Conservation (phyloP, 2,888 invertebrate genomes). For the Leucophenga montana region DNA sequence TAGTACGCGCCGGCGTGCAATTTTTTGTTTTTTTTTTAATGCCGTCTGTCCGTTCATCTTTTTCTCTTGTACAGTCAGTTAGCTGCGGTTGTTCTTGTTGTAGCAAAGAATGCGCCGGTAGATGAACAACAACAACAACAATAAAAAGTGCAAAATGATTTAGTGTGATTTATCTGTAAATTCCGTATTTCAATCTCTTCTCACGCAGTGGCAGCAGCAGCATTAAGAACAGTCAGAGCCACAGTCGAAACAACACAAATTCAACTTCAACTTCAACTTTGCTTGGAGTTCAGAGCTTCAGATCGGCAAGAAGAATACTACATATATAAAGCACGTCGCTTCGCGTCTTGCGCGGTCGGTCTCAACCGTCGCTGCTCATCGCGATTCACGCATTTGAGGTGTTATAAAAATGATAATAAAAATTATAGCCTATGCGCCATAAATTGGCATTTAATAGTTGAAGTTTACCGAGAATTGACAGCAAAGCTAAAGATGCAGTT, state of each 20-base stretch:
- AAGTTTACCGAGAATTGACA: slow-evolving; percentile 65
- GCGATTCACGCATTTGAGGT: slow-evolving; percentile 43
- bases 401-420: slow-evolving; percentile 65
- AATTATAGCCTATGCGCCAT: slow-evolving; percentile 65
- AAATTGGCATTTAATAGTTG: slow-evolving; percentile 66
- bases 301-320: not conserved
- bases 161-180: slow-evolving; percentile 70
- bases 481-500: slow-evolving; percentile 24
- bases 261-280: not conserved
- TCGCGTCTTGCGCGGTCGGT: too few species aligned
- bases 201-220: slow-evolving; percentile 56
- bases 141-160: slow-evolving; percentile 60
- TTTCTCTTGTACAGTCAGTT: slow-evolving; percentile 1
- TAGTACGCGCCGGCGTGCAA: slow-evolving; percentile 68
- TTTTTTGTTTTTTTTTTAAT: slow-evolving; percentile 37
- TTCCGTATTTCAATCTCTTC: slow-evolving; percentile 69
- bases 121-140: slow-evolving; percentile 9
- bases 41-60: slow-evolving; percentile 3
- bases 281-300: not conserved
- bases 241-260: slow-evolving; percentile 32
- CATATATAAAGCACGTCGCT: too few species aligned
- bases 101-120: slow-evolving; percentile 57
- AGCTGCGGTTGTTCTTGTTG: slow-evolving; percentile 40
- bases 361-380: not conserved
- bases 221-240: slow-evolving; percentile 9